phyloP scores from a whole-genome alignment of 2,888 invertebrate genomes.

The Neoscelio sp. region DNA sequence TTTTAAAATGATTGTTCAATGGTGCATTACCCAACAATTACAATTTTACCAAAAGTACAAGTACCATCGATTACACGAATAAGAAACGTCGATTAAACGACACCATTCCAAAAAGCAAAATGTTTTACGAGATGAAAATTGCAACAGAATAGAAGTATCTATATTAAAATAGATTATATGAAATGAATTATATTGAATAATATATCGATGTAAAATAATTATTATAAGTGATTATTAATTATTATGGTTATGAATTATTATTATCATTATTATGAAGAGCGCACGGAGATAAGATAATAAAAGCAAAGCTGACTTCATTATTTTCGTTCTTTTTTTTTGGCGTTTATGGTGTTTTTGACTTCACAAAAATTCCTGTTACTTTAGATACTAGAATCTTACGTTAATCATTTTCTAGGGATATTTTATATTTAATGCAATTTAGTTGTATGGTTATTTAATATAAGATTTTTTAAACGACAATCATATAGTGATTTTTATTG shows the following conservation, averaged over 20 bases:
- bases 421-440: no score
- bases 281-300: conserved; percentile 66
- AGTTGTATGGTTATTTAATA: no score
- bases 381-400: no score
- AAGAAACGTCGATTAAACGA: no score
- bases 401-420: no score
- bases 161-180: conserved; percentile 82
- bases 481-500: no score
- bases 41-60: no score
- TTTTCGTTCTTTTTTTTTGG: conserved; percentile 22
- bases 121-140: conserved; percentile 76
- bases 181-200: conserved; percentile 82
- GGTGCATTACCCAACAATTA: no score
- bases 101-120: no score
- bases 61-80: no score
- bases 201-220: conserved; percentile 82
- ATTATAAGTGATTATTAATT: conserved; percentile 80
- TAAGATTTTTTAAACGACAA: no score
- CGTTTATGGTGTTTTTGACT: neutral
- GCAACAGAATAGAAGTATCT: conserved; percentile 78
- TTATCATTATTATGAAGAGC: conserved; percentile 68
- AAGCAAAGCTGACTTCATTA: conserved; percentile 61
- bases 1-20: no score
- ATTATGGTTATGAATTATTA: conserved; percentile 74
- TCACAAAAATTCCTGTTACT: neutral